phyloP scores from a whole-genome alignment of 2,113 vertebrate species.

The Arothron firmamentum region DNA sequence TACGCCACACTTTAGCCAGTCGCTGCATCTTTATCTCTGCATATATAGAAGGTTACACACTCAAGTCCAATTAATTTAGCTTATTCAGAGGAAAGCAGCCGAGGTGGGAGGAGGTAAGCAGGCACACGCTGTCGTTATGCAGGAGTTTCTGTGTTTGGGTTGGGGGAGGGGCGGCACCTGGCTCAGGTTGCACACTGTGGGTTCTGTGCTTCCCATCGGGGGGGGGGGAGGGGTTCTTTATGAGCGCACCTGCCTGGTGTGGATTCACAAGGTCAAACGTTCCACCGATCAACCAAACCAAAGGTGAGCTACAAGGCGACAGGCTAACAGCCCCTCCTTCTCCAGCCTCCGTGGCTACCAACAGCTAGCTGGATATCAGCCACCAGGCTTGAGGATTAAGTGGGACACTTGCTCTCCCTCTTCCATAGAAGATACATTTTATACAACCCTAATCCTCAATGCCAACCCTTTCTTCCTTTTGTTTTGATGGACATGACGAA shows the following conservation, averaged over 20 bases:
- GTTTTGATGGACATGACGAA: slow-evolving; percentile 54
- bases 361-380: slow-evolving; percentile 59
- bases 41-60: slow-evolving; percentile 50
- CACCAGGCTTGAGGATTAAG: slow-evolving; percentile 65
- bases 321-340: slow-evolving; percentile 19
- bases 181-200: slow-evolving; percentile 55
- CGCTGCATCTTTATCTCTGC: slow-evolving; percentile 60
- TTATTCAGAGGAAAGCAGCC: slow-evolving; percentile 41
- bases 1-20: slow-evolving; percentile 55
- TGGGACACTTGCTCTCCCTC: slow-evolving; percentile 36
- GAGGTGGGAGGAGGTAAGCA: slow-evolving; percentile 11
- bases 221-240: slow-evolving; percentile 23
- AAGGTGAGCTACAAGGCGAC: slow-evolving; percentile 7
- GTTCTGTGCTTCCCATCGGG: slow-evolving; percentile 23
- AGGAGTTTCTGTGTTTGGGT: slow-evolving; percentile 33
- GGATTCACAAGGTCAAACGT: slow-evolving; percentile 2
- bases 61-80: slow-evolving; percentile 68
- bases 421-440: slow-evolving; percentile 67
- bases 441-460: slow-evolving; percentile 60
- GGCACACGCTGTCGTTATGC: slow-evolving; percentile 44
- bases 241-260: slow-evolving; percentile 49
- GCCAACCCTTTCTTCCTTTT: slow-evolving; percentile 46
- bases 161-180: slow-evolving; percentile 56
- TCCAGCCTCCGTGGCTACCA: slow-evolving; percentile 22
- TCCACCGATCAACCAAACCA: slow-evolving; percentile 45